Evolutionary conservation across 2,797 vertebrate species (phyloP).

Genomic region (Diplodus sargus): DNA sequence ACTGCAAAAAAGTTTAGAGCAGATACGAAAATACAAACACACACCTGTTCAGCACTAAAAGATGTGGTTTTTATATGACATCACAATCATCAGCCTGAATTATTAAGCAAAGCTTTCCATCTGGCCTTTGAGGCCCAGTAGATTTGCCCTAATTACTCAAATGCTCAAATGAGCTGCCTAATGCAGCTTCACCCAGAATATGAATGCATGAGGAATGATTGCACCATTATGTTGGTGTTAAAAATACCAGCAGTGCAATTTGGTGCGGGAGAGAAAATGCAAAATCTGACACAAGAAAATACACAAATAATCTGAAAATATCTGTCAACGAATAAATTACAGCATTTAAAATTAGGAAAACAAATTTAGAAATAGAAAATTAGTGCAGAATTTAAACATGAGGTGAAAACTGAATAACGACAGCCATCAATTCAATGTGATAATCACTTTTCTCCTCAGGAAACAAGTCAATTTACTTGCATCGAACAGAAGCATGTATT

Average conservation of each 20-base stretch:
- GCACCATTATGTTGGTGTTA: conserved; percentile 35
- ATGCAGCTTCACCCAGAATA: conserved; percentile 51
- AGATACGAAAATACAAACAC: conserved; percentile 12
- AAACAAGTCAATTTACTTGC: conserved; percentile 25
- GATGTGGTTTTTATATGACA: conserved; percentile 32
- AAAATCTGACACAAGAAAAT: neutral
- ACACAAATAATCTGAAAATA: conserved; percentile 1
- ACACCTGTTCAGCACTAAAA: neutral
- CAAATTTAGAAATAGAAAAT: conserved; percentile 32
- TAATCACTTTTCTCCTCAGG: conserved; percentile 23
- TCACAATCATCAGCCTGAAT: conserved; percentile 42
- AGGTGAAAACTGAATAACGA: conserved; percentile 31
- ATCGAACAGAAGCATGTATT: conserved; percentile 31
- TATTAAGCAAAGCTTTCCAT: conserved; percentile 55
- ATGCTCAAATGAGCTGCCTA: conserved; percentile 47
- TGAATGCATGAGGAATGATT: conserved; percentile 55
- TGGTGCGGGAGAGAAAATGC: neutral
- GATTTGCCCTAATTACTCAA: conserved; percentile 59
- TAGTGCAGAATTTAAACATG: conserved; percentile 22
- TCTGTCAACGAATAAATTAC: conserved; percentile 15
- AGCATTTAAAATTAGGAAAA: conserved; percentile 23
- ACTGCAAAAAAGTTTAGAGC: neutral
- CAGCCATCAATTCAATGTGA: conserved; percentile 14
- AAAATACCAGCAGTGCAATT: conserved; percentile 46
- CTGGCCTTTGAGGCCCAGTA: conserved; percentile 55